Conservation (phyloP, 2,888 invertebrate species). For the Lycaena phlaeas region DNA sequence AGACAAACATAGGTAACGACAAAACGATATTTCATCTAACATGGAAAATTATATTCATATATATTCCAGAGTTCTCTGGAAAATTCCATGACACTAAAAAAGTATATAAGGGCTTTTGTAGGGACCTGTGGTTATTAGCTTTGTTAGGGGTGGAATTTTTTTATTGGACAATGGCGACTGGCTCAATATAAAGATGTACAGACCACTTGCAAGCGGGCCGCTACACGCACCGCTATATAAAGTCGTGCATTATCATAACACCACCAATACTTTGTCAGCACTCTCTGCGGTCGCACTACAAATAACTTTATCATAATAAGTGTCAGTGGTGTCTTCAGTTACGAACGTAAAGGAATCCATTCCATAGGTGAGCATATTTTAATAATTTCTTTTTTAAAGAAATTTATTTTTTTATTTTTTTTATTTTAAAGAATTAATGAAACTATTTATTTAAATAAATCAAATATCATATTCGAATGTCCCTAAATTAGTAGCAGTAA, state of each 20-base stretch:
- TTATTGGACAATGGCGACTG: conserved; percentile 7
- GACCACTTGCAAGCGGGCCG: conserved; percentile 43
- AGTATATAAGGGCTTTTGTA: too few species aligned
- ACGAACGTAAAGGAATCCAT: conserved; percentile 40
- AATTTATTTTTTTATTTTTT: neutral
- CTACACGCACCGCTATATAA: conserved; percentile 47
- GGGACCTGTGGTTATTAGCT: too few species aligned
- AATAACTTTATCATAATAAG: conserved; percentile 32
- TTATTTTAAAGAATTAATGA: neutral
- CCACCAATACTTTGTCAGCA: conserved; percentile 61
- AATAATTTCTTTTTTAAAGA: neutral
- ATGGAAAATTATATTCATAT: too few species aligned
- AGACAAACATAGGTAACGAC: too few species aligned
- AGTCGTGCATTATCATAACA: conserved; percentile 45
- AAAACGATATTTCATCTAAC: too few species aligned
- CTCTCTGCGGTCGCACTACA: conserved; percentile 53
- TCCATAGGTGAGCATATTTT: conserved; percentile 44
- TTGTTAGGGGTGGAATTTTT: neutral
- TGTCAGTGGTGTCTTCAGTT: conserved; percentile 48
- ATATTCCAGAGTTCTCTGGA: too few species aligned
- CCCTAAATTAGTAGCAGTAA: too few species aligned
- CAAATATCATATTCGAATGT: too few species aligned
- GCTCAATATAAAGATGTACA: conserved; percentile 26
- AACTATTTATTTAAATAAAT: too few species aligned
- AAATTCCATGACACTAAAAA: too few species aligned